Base-by-base conservation (phyloP, 2,113 vertebrate species). In the Dolichallabes microphthalmus region DNA sequence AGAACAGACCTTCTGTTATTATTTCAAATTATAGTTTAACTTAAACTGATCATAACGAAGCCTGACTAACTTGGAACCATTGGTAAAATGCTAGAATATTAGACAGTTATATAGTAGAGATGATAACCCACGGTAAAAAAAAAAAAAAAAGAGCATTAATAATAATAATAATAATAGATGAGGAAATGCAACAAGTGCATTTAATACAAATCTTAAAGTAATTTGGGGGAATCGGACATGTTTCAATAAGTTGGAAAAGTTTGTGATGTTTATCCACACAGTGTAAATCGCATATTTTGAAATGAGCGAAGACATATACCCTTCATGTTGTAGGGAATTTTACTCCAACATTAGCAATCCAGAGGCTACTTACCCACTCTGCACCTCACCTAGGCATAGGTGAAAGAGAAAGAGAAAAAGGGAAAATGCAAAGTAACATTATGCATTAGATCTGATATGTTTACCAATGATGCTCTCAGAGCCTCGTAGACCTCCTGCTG, bases 281-380 rank as follows among this genome's bases (percentile, higher is more conserved):
- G 74, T 35, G 50, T n/a, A 55, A 55, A 27, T 45, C 8, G 10
- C 45, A 39, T 20, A 27, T 45, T 63, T 27, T 61, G 13, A 81
- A 74, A 73, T 6, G 14, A 30, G 35, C 35, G 58, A 60, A 17
- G 1, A 6, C 15, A 1, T 73, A 71, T 17, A 20, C 63, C 68
- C 76, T 66, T 22, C 12, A 35, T 15, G 63, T 30, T 66, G 80
- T 82, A 39, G 55, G 32, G 58, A 76, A 45, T 82, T 55, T 45
- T 82, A 45, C 73, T 76, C 81, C 84, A 82, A 6, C 7, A 27
- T 50, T 50, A 86, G 80, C 80, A 90, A 69, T 78, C 63, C 80
- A 81, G 71, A 82, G 39, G 50, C 69, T 84, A 88, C 93, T 94
- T 93, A 94, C 94, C 93, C 73, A 86, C 86, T 89, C 90, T 91